Evolutionary conservation across 2,113 vertebrate species (phyloP), one percentile per base, ranked within the genome.

Genomic region (Egretta garzetta): DNA sequence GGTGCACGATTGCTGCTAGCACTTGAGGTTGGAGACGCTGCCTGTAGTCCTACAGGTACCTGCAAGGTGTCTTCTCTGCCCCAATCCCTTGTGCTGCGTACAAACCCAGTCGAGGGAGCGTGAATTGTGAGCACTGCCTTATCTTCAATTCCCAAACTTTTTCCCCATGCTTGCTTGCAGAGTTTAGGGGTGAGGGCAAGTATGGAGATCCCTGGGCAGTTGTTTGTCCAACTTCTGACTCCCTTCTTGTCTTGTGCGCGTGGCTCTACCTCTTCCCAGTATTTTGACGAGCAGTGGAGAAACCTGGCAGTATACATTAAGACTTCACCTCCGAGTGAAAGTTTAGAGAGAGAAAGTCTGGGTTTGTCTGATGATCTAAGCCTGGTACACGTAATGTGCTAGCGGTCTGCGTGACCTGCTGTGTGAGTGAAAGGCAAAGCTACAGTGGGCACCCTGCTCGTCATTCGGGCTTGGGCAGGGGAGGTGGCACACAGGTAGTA

Each of bases 171-270:
- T 12, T 60, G 23, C 14, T 79, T 45, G 49, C 60, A 82, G 94
- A 77, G 37, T 91, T 91, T 28, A 90, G 72, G 92, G 52, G 14
- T 19, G 10, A 92, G 43, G 75, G 33, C 67, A 71, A 28, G 19
- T 33, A 8, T 32, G 33, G 56, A 91, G 73, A 73, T 52, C 17
- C 22, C 7, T 5, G 8, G 9, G 24, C 16, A 68, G 43, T 59
- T 77, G 39, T 53, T 68, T 60, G 21, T 26, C 22, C 60, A 47
- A 60, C 53, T 79, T 74, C 72, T 75, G 43, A 16, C 15, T 75
- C 45, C 11, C 13, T 45, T 52, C 41, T 70, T 73, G 13, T 24
- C 30, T 4, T 2, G 4, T 27, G 28, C 9, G 0, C 0, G 0
- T 62, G 67, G 22, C 53, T 88, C 62, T 41, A 49, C 30, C 32